Evolutionary conservation across 2,797 vertebrate species (phyloP).

Genomic region (Todus mexicanus): DNA sequence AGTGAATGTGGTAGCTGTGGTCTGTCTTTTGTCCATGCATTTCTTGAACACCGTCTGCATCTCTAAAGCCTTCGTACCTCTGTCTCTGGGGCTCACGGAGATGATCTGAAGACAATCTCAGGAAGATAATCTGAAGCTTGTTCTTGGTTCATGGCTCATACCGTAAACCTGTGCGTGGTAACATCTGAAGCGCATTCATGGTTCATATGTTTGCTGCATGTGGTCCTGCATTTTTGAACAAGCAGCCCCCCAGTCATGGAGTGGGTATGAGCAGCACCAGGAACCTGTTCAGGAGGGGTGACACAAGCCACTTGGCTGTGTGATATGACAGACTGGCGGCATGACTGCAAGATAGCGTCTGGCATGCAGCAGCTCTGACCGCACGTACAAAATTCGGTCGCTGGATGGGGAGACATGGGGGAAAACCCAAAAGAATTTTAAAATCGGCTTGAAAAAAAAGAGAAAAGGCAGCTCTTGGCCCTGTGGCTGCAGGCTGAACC

Average conservation of each 20-base stretch:
- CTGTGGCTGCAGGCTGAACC: neutral
- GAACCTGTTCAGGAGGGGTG: neutral
- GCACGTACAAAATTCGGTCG: neutral
- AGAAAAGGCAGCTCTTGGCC: neutral
- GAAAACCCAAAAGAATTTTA: slow-evolving; percentile 1
- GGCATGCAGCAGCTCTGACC: neutral
- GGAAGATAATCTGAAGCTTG: neutral
- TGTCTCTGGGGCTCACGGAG: neutral
- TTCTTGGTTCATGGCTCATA: neutral
- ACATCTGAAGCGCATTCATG: neutral
- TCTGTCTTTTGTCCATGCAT: neutral
- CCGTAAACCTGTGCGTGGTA: neutral
- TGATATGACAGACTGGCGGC: neutral
- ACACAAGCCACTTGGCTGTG: accelerated
- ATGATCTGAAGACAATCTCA: neutral
- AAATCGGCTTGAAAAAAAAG: neutral
- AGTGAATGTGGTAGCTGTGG: neutral
- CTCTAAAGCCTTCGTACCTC: neutral
- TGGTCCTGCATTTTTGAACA: neutral
- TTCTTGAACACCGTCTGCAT: neutral
- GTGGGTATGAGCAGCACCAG: neutral
- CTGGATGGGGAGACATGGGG: neutral
- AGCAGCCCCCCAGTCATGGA: too few species aligned
- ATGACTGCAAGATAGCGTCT: neutral
- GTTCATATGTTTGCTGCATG: neutral